Conservation (phyloP, 2,888 invertebrate species). For the Machimus rusticus region DNA sequence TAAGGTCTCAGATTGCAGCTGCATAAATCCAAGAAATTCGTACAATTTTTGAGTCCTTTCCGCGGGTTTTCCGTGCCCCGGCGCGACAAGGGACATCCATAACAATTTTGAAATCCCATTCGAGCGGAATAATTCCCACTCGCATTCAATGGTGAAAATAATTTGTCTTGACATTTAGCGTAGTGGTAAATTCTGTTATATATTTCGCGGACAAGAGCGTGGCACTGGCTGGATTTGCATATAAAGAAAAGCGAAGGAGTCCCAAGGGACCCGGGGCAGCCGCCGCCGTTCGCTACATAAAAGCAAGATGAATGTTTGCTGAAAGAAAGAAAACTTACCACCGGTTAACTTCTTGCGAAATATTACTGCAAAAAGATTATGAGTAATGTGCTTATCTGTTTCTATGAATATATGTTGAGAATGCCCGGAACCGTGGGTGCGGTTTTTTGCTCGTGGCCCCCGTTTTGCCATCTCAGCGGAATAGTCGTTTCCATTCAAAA, state of each 20-base stretch:
- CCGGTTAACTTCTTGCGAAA: conserved; percentile 19
- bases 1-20: background rate
- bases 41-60: background rate
- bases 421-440: background rate
- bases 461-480: conserved; percentile 18
- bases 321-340: conserved; percentile 34
- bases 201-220: conserved; percentile 4
- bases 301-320: conserved; percentile 30
- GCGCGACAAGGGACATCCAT: background rate
- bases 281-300: background rate
- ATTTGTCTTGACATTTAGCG: conserved; percentile 33
- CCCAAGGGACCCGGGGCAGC: background rate
- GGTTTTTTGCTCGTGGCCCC: background rate
- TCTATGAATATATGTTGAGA: background rate
- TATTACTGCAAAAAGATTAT: conserved; percentile 32
- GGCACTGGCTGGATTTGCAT: conserved; percentile 9
- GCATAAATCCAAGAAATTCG: background rate
- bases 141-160: conserved; percentile 27
- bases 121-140: background rate
- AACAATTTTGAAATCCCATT: conserved; percentile 2
- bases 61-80: background rate
- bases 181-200: conserved; percentile 18
- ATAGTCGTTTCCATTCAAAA: background rate
- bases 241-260: background rate
- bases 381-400: conserved; percentile 32